These are phyloP conservation scores for Catostomus latipinnis DNA, from an alignment of 2,797 vertebrate genomes.

Conservation along the genomic window DNA sequence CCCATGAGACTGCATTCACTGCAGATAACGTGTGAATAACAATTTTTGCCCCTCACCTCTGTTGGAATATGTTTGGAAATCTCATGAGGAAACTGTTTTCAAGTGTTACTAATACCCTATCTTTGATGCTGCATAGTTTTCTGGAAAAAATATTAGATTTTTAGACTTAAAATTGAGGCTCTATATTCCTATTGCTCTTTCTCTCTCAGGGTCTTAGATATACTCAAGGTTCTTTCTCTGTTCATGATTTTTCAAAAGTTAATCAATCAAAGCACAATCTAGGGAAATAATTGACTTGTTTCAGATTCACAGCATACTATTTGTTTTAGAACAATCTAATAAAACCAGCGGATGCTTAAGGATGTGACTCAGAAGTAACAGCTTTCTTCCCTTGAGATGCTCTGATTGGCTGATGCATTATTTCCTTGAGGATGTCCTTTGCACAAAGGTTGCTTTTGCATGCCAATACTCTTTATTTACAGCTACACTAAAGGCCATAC, in stretches of 20 bases:
- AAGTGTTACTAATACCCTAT: slow-evolving; percentile 3
- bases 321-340: slow-evolving; percentile 33
- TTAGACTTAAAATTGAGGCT: no score
- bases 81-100: slow-evolving; percentile 11
- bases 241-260: not conserved
- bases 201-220: not conserved
- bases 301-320: slow-evolving; percentile 3
- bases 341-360: slow-evolving; percentile 25
- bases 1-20: slow-evolving; percentile 22
- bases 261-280: slow-evolving; percentile 14
- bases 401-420: slow-evolving; percentile 38
- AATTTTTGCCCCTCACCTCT: slow-evolving; percentile 5
- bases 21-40: slow-evolving; percentile 32
- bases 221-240: not conserved
- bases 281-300: slow-evolving; percentile 4
- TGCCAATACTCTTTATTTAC: slow-evolving; percentile 42
- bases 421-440: slow-evolving; percentile 35
- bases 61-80: not conserved
- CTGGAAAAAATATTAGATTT: no score
- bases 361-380: slow-evolving; percentile 39
- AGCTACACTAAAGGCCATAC: slow-evolving; percentile 21
- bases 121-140: not conserved
- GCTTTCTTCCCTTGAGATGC: slow-evolving; percentile 32
- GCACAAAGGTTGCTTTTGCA: slow-evolving; percentile 42
- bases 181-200: not conserved